Conservation (phyloP, 2,797 vertebrate species). For the Poeciliopsis gracilis region DNA sequence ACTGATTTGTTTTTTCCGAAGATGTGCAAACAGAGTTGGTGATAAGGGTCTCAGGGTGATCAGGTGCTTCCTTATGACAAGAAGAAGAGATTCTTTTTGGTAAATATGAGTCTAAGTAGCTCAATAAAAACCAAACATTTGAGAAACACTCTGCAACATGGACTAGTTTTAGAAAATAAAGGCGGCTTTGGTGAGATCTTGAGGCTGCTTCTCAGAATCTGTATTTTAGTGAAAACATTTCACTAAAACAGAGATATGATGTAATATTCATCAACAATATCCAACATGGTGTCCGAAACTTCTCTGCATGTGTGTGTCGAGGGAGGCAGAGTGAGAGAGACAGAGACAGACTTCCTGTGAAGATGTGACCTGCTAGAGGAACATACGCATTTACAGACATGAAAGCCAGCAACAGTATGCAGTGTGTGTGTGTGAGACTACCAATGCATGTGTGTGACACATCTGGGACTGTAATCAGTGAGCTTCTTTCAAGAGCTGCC, state of each 20-base stretch:
- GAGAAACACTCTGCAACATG: background rate
- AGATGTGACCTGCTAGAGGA: constrained; percentile 52
- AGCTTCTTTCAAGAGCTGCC: constrained; percentile 96
- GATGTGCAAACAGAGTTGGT: background rate
- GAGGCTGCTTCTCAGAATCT: background rate
- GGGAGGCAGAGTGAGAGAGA: background rate
- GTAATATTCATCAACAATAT: background rate
- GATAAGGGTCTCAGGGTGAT: background rate
- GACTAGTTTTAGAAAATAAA: background rate
- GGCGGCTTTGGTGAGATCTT: background rate
- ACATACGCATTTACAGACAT: constrained; percentile 55
- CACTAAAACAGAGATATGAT: background rate
- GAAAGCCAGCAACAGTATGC: constrained; percentile 51
- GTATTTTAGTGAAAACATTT: background rate
- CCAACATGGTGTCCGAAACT: background rate
- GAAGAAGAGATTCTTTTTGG: background rate
- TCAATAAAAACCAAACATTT: background rate
- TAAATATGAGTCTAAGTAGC: background rate
- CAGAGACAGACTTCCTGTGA: constrained; percentile 38
- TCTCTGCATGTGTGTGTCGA: background rate
- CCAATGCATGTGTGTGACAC: constrained; percentile 83
- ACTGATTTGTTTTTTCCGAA: background rate
- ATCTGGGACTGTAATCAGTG: constrained; percentile 99
- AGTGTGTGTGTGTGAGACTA: constrained; percentile 34
- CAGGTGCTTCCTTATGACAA: background rate